Base-by-base conservation (phyloP, 2,797 vertebrate species). In the Psittacula derbiana region DNA sequence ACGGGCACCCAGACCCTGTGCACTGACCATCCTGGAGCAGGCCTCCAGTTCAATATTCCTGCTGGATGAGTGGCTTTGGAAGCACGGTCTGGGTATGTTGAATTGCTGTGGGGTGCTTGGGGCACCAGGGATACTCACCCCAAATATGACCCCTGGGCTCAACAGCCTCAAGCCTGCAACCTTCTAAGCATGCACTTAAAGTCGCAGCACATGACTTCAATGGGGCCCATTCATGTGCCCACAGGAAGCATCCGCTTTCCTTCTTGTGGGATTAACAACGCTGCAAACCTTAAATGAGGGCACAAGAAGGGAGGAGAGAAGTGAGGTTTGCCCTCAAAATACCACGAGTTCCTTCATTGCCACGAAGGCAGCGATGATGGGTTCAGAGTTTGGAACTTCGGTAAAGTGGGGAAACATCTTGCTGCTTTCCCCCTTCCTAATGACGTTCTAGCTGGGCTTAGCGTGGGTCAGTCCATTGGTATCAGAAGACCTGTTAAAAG, bases 1-100 rank as follows among this genome's bases (percentile, higher is more conserved):
- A 50, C 0, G 3, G 30, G 16, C n/a, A 14, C 28, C 31, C 3
- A 2, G 46, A 9, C n/a, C 3, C 44, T 0, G 3, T 21, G 78
- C 61, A 8, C 8, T 0, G 8, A 44, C 14, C n/a, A 8, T 67
- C 40, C 44, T 5, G 8, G 25, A 49, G 30, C 28, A 47, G 52
- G 38, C 25, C 57, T 61, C 58, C 33, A 13, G 5, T 43, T 36
- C 36, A 9, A 1, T 5, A 2, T 16, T 16, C 18, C 72, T 16
- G 24, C 66, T 10, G 7, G 21, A 6, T 7, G 18, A 24, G 28
- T 3, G 21, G 36, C 66, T 79, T 8, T 52, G 72, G 60, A 52
- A 18, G 40, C 30, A 0, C 1, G 14, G 6, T 15, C 67, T 33
- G 53, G 17, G n/a, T 21, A 4, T 0, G 0, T 44, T 36, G 53